Evolutionary conservation across 1,140 invertebrate species (phyloP), one percentile per base, ranked within the genome.

Genomic region (Aphelinus atriplicis): DNA sequence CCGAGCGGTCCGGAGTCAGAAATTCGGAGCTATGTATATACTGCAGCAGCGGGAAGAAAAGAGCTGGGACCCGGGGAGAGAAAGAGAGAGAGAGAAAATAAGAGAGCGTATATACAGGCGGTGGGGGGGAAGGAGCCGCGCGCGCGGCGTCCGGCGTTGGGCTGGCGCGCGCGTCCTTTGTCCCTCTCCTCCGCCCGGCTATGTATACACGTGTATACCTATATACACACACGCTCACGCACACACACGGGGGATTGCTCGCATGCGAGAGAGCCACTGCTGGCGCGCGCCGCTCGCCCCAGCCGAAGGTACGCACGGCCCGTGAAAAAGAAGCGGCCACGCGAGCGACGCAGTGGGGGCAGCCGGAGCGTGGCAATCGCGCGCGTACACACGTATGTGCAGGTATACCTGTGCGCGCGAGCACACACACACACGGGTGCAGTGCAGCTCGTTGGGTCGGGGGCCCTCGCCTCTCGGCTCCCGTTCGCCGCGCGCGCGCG

Each of bases 291-390:
- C 26, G 26, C 26, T 26, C 26, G 26, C 26, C 26, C 26, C 26
- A 26, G 26, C 26, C 50, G 10, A 65, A 60, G 55, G 43, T 58
- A 58, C 26, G 26, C 26, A 47, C 46, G 66, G 10, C 45, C 3
- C 5, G n/a, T 47, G 47, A 58, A 68, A 69, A 69, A 58, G 51
- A 47, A 48, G 45, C 55, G 47, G 45, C 10, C 64, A 57, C 43
- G 71, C 57, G 26, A 26, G 7, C 10, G 6, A 42, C 57, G 43
- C 46, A 67, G 71, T 73, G 69, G 75, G 71, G 70, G 43, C 51
- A 55, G 47, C 10, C 0, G 69, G 45, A 77, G 71, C 71, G 75
- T 77, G 75, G 65, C 75, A 68, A 68, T 62, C 42, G 42, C 26
- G 26, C 26, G 26, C 26, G 26, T 70, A 10, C 46, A 50, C 46